Evolutionary conservation across 2,888 invertebrate genomes (phyloP), one percentile per base, ranked within the genome.

Genomic region (Cheilosia vulpina): DNA sequence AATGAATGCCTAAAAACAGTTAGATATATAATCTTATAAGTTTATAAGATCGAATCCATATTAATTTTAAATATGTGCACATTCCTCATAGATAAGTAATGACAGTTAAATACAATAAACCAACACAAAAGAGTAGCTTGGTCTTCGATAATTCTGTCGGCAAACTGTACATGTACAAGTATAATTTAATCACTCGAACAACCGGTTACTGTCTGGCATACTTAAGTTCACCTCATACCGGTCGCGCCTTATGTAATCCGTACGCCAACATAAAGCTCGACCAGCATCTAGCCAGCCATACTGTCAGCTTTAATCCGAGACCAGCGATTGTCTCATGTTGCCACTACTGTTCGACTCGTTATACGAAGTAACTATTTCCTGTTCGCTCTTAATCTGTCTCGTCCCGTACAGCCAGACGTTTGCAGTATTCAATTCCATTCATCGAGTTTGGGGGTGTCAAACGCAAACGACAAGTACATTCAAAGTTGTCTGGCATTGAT

Each of bases 341-440:
- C 72, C 62, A 53, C 15, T 19, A n/a, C 15, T 34, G 31, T 31
- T 17, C 4, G n/a, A 17, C 17, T 34, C 34, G 2, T n/a, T 13
- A 6, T 17, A 7, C 34, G 47, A 31, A 66, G 43, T 43, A 52
- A 65, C 27, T 58, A 65, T 68, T 83, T 79, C 72, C 78, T 66
- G 82, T 72, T 57, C 71, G 63, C 43, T 19, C 31, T 60, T 45
- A 24, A 27, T 65, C n/a, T 53, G 27, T 34, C 53, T 47, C 75
- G 62, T 34, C 65, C 50, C 60, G 17, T 24, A 53, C 76, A 38
- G 31, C 19, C 55, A 62, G 63, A 73, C 83, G 53, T 53, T 60
- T 47, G 53, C 43, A 72, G 62, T 60, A 78, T 83, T 78, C 19
- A 63, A 69, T 78, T 83, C 63, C 78, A 83, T 83, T 73, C 53